Evolutionary conservation across 2,888 invertebrate genomes (phyloP), one percentile per base, ranked within the genome.

Genomic region (Lycaena phlaeas): DNA sequence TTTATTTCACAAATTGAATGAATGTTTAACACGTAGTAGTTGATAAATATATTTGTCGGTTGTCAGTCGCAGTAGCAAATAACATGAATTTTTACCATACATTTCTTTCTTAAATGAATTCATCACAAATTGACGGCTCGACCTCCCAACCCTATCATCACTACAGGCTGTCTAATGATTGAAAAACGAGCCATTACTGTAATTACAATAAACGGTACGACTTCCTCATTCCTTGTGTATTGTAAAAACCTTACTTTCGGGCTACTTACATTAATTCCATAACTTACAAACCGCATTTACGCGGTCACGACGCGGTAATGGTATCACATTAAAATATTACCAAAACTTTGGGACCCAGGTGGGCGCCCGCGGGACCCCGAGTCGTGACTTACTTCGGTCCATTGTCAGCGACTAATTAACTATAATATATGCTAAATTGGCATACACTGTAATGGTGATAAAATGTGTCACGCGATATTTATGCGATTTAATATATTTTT

Each of bases 331-430:
- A 53, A 62, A 66, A 61, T 65, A 65, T 69, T 68, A 63, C 57
- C 53, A 59, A 57, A 64, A 67, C 64, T 70, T 62, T 58, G 57
- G 55, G 58, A 67, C 76, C 71, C 82, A 84, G 82, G 79, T 84
- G 82, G 70, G 55, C 57, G 72, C 73, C 78, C 61, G 54, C 64
- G 58, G 76, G 73, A 68, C 52, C 43, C 36, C 25, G n/a, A 56
- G 68, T 82, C 82, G 82, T 82, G 82, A 82, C 81, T 84, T 81
- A 84, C 75, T 64, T 60, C 52, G 56, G 46, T 45, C 51, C 52
- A 58, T 61, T 62, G 60, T 57, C 55, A 51, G 56, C 44, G 46
- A 46, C 53, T 57, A 61, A 64, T 64, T 64, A 66, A 64, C 66
- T 63, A 65, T 66, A 61, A 66, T 59, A 58, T 66, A 63, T 63